Percentiles rank a stretch among this genome's conserved stretches.
These are phyloP conservation scores for Sigmodon hispidus DNA, from an alignment of 2,113 vertebrate species.

Conservation along the genomic window DNA sequence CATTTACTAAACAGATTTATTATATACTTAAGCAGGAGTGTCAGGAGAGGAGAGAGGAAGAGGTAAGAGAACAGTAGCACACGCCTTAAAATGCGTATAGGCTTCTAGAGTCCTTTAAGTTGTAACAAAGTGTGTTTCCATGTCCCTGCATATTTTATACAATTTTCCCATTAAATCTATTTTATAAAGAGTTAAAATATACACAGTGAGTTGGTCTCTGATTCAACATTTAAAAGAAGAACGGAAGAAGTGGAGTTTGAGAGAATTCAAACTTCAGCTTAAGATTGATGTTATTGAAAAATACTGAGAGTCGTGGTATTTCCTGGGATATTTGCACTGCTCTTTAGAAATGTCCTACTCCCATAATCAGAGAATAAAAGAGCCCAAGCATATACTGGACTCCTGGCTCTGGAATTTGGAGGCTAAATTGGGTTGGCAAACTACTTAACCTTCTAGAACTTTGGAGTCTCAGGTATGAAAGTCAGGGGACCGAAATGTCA, in stretches of 20 bases:
- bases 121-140: neutral
- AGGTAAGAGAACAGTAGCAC: neutral
- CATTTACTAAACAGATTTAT: neutral
- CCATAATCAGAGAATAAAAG: neutral
- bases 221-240: neutral
- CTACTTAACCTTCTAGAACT: neutral
- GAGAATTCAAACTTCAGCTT: neutral
- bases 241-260: neutral
- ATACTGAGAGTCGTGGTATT: neutral
- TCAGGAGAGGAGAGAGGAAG: neutral
- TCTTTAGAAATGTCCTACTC: neutral
- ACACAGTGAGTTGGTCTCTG: neutral
- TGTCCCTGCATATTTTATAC: neutral
- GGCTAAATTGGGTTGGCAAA: neutral
- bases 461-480: neutral
- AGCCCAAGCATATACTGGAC: neutral
- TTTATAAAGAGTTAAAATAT: slow-evolving; percentile 40
- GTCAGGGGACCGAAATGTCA: neutral
- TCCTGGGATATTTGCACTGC: neutral
- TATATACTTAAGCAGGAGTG: neutral
- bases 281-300: neutral
- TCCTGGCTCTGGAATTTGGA: neutral
- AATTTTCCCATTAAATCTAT: neutral
- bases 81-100: neutral
- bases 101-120: neutral